Percentiles rank a stretch among this genome's conserved stretches.
phyloP scores from a whole-genome alignment of 2,888 invertebrate genomes.

The Cantharis flavilabris region DNA sequence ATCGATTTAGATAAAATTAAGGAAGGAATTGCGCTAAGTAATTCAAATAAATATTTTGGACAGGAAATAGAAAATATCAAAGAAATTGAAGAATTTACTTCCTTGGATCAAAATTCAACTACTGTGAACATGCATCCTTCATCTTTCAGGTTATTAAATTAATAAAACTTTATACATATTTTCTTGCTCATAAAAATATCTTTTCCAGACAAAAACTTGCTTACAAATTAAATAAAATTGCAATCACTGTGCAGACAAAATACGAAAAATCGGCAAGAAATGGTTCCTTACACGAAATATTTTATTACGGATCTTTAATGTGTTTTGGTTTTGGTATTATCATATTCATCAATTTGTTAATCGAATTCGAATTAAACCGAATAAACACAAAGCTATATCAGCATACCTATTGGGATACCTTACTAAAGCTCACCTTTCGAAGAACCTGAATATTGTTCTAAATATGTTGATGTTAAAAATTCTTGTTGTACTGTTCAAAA shows the following conservation, averaged over 20 bases:
- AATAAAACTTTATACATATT: not conserved
- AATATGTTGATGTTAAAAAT: not conserved
- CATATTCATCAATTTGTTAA: slow-evolving; percentile 47
- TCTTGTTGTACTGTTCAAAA: not conserved
- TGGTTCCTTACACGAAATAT: slow-evolving; percentile 47
- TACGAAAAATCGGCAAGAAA: slow-evolving; percentile 42
- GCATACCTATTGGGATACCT: not conserved
- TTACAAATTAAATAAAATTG: slow-evolving; percentile 32
- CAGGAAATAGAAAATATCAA: slow-evolving; percentile 3
- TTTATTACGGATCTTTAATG: slow-evolving; percentile 47
- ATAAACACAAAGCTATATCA: slow-evolving; percentile 50
- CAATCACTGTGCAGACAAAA: slow-evolving; percentile 33
- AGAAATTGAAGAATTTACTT: slow-evolving; percentile 22
- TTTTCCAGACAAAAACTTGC: slow-evolving; percentile 39
- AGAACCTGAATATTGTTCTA: not conserved
- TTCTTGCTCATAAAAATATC: slow-evolving; percentile 9
- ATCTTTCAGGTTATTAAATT: not conserved
- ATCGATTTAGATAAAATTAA: slow-evolving; percentile 53
- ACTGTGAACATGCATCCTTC: not conserved
- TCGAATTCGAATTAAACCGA: slow-evolving; percentile 58
- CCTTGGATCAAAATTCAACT: slow-evolving; percentile 7
- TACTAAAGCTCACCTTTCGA: not conserved
- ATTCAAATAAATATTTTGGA: not conserved
- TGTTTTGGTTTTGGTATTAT: slow-evolving; percentile 52
- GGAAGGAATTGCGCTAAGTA: slow-evolving; percentile 44